phyloP scores from a whole-genome alignment of 2,113 vertebrate species.

The Laticauda colubrina region DNA sequence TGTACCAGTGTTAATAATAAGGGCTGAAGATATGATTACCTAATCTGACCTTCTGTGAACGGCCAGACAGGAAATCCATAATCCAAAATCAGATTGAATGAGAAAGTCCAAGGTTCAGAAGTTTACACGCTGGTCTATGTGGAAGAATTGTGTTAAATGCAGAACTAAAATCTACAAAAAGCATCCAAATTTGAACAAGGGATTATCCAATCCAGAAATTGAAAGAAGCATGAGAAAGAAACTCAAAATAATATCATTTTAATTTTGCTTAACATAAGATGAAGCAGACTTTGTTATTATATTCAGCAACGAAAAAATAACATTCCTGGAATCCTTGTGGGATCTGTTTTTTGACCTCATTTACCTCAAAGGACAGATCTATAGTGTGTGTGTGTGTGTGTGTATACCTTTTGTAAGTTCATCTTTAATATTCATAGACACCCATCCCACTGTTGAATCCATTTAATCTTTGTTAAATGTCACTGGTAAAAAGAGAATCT shows the following conservation, averaged over 20 bases:
- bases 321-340: background rate
- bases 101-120: no score
- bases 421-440: background rate
- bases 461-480: background rate
- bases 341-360: background rate
- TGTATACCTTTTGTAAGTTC: background rate
- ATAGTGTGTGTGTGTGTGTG: background rate
- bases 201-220: background rate
- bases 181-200: background rate
- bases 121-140: no score
- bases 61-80: no score
- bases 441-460: background rate
- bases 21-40: no score
- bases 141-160: no score
- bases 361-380: background rate
- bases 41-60: no score
- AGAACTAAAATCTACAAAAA: no score
- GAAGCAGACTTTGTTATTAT: background rate
- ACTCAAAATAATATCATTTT: background rate
- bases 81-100: no score
- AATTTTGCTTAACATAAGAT: background rate
- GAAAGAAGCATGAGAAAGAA: background rate
- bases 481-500: background rate
- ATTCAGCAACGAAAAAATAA: background rate
- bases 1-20: no score